phyloP scores from a whole-genome alignment of 1,140 invertebrate species.

The Hyposmocoma kahamanoa region DNA sequence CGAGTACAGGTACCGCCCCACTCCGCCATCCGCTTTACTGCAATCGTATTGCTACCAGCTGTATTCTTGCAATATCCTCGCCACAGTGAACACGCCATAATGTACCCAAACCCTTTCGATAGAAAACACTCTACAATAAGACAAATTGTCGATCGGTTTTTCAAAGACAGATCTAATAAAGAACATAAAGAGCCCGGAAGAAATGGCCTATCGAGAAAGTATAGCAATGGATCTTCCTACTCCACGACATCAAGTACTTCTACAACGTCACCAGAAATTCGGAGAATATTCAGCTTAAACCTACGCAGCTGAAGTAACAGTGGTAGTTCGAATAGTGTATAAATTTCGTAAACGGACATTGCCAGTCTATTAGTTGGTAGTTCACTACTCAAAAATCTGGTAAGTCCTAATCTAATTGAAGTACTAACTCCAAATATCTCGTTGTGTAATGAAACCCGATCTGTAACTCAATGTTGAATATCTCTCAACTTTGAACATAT shows the following conservation, averaged over 20 bases:
- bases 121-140: slow-evolving; percentile 82
- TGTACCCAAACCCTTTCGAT: slow-evolving; percentile 84
- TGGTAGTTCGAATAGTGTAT: not conserved
- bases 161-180: too few relatives aligned
- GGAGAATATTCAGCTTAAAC: not conserved
- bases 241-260: not conserved
- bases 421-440: too few relatives aligned
- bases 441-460: too few relatives aligned
- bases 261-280: not conserved
- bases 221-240: slow-evolving; percentile 36
- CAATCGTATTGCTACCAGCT: slow-evolving; percentile 27
- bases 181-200: slow-evolving; percentile 22
- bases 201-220: slow-evolving; percentile 51
- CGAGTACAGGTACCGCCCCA: not conserved
- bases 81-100: slow-evolving; percentile 47
- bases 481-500: too few relatives aligned
- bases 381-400: not conserved
- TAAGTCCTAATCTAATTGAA: not conserved
- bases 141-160: slow-evolving; percentile 78
- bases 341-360: not conserved
- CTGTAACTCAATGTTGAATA: too few relatives aligned
- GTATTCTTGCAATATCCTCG: slow-evolving; percentile 15
- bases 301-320: not conserved
- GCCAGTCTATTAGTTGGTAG: not conserved
- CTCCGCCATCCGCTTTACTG: not conserved